phyloP scores from a whole-genome alignment of 2,888 invertebrate genomes.

The Oconnorella tubifera region DNA sequence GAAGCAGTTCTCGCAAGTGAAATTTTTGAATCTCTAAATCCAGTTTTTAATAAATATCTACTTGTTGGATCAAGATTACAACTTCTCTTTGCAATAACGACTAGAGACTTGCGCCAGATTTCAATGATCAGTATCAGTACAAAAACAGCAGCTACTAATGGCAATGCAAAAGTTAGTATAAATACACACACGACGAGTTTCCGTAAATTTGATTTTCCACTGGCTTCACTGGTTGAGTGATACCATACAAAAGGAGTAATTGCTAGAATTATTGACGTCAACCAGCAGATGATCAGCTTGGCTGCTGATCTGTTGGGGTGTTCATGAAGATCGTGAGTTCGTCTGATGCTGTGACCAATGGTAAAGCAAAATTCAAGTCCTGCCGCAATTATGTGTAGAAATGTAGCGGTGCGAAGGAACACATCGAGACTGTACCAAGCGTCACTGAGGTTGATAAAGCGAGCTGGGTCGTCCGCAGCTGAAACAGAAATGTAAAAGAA shows the following conservation, averaged over 20 bases:
- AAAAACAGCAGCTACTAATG: slow-evolving; percentile 1
- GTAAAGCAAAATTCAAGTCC: too few species aligned
- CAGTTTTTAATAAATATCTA: not conserved
- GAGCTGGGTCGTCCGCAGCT: too few species aligned
- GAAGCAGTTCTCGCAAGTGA: not conserved
- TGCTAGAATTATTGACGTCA: not conserved
- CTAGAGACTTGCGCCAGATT: not conserved
- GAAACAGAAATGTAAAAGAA: too few species aligned
- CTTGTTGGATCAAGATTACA: not conserved
- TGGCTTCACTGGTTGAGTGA: not conserved
- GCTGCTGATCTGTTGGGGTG: not conserved
- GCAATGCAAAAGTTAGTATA: slow-evolving; percentile 7
- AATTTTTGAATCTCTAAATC: not conserved
- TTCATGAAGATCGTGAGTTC: not conserved
- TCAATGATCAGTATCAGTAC: not conserved
- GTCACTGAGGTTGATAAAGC: too few species aligned
- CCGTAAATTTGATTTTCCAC: not conserved
- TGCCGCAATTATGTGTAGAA: slow-evolving; percentile 12
- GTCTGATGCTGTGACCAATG: slow-evolving; percentile 4
- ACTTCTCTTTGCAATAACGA: not conserved
- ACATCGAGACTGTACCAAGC: slow-evolving; percentile 13
- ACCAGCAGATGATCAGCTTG: slow-evolving; percentile 13
- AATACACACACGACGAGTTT: slow-evolving; percentile 10
- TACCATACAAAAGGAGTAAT: slow-evolving; percentile 11
- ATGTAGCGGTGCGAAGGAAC: not conserved